Percentiles rank a stretch among this genome's conserved stretches.
Conservation (phyloP, 2,113 vertebrate genomes). For the Trichechus manatus region DNA sequence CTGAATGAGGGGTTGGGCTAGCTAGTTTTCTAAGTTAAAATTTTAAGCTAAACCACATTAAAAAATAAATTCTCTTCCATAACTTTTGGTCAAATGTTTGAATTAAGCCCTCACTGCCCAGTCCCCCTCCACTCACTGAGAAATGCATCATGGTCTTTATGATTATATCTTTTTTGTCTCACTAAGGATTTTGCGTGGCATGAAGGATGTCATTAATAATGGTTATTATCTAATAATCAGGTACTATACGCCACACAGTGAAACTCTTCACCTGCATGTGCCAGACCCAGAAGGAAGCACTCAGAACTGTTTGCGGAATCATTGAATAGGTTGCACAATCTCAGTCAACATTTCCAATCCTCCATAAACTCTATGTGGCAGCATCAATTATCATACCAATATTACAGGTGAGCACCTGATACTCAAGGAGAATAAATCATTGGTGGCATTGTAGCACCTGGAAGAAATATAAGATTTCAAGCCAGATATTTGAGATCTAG, state of each 20-base stretch:
- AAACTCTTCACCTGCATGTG: neutral
- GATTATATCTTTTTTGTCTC: neutral
- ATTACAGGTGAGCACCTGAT: neutral
- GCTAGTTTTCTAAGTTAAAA: constrained; percentile 1
- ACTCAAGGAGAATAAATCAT: neutral
- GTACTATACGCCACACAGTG: neutral
- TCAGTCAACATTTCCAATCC: neutral
- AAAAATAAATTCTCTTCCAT: constrained; percentile 29
- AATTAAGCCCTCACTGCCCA: neutral
- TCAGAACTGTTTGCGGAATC: neutral
- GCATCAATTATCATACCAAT: neutral
- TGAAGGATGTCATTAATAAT: neutral
- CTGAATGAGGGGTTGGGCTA: neutral
- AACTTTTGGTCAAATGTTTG: constrained; percentile 37
- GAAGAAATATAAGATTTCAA: neutral
- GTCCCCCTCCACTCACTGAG: no score
- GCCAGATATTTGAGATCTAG: neutral
- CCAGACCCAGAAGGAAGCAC: neutral
- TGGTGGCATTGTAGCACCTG: neutral
- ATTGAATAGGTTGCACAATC: neutral
- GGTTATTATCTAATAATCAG: neutral
- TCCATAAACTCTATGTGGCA: neutral
- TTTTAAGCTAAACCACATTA: neutral
- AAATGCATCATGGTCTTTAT: neutral
- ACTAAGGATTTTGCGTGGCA: neutral